Conservation (phyloP, 2,113 vertebrate species). For the Lipophrys pholis region DNA sequence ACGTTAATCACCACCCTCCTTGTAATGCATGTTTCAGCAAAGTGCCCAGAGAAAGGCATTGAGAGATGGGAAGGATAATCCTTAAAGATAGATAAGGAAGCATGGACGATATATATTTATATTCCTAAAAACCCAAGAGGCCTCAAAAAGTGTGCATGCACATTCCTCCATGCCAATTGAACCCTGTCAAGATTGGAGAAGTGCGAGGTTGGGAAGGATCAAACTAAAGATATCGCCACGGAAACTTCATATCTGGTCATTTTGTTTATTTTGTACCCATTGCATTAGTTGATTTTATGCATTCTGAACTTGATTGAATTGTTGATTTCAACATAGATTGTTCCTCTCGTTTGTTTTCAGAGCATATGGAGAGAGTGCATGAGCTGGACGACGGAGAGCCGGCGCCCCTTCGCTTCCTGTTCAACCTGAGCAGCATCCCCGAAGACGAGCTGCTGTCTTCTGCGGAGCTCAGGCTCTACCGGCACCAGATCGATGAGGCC, state of each 20-base stretch:
- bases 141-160: slow-evolving; percentile 25
- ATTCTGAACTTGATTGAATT: background rate
- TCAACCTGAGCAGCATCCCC: slow-evolving; percentile 98
- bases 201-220: slow-evolving; percentile 4
- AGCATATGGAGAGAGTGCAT: slow-evolving; percentile 91
- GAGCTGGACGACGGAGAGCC: slow-evolving; percentile 75
- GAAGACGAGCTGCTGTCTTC: slow-evolving; percentile 95
- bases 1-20: slow-evolving; percentile 81
- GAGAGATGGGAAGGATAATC: slow-evolving; percentile 66
- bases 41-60: slow-evolving; percentile 71
- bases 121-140: slow-evolving; percentile 22
- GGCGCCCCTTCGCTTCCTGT: slow-evolving; percentile 88
- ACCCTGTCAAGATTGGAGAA: background rate
- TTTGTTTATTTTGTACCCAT: background rate
- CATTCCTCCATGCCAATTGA: slow-evolving; percentile 44
- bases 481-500: slow-evolving; percentile 88
- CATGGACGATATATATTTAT: slow-evolving; percentile 39
- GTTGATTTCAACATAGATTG: slow-evolving; percentile 12
- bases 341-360: slow-evolving; percentile 74
- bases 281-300: background rate
- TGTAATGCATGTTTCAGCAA: slow-evolving; percentile 79
- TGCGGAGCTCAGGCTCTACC: slow-evolving; percentile 94
- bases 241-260: background rate
- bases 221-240: background rate
- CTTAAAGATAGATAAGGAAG: slow-evolving; percentile 65